Evolutionary conservation across 2,888 invertebrate genomes (phyloP), one percentile per base, ranked within the genome.

Genomic region (Crossocerus cetratus): DNA sequence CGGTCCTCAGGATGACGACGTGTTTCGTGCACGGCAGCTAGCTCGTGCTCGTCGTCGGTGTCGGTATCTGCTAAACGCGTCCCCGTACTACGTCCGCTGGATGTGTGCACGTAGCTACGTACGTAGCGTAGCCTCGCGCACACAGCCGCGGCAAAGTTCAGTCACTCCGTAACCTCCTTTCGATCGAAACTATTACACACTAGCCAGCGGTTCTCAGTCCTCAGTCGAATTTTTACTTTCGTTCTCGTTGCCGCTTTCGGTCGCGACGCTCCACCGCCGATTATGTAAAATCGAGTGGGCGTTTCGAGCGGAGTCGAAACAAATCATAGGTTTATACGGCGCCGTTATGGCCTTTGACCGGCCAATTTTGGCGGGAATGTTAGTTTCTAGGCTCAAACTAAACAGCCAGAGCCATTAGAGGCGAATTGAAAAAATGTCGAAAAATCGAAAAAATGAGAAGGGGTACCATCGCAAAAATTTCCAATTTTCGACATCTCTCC

Each of bases 181-280:
- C 90, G 85, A 90, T 90, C 89, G 89, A 90, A 90, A 90, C 89
- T 90, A 90, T 90, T 90, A 90, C 89, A 89, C 89, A 88, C 87
- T 86, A 86, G 77, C 71, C 89, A 89, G 88, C 83, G 89, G 79
- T 80, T 86, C 89, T 89, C 89, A 89, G 77, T 49, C 49, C 82
- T 76, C 22, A 63, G 68, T 58, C 53, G 69, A 71, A 77, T 80
- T 85, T 84, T 86, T 85, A 85, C 84, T 86, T 86, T 86, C 86
- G 83, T 86, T 86, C 84, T 81, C 81, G 81, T 78, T 79, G 70
- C 66, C 67, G 57, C 53, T 22, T 13, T 49, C 60, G 20, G 13
- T n/a, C 44, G 23, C 23, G 8, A 23, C 21, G 44, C 16, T 49
- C 62, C 22, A 18, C 32, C 8, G 23, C 1, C 11, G 20, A 23